Evolutionary conservation across 2,113 vertebrate genomes (phyloP), one percentile per base, ranked within the genome.

Genomic region (Miniopterus natalensis): DNA sequence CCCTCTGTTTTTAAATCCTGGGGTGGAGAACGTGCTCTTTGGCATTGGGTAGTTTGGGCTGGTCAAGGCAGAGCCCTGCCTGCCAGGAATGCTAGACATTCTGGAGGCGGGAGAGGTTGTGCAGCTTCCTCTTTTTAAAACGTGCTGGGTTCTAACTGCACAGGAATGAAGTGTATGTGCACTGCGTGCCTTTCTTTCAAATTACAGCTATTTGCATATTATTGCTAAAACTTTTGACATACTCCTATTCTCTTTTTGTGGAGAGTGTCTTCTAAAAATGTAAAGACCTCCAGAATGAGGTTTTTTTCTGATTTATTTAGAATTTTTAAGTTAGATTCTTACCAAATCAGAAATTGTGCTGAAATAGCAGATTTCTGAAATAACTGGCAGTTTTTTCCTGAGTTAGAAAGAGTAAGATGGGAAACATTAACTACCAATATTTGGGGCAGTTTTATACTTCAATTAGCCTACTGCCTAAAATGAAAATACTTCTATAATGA

Each of bases 61-160:
- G 92, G 51, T 80, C 70, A 89, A 73, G 94, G 70, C 85, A 65
- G 65, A 91, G 71, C 90, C 65, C 55, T 92, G 74, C 74, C 92
- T 70, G 96, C 92, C 81, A 77, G 97, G 96, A 97, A 97, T 95
- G 97, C 63, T 94, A 95, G 96, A 97, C 86, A 96, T 97, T 95
- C 78, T 92, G 85, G 90, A 92, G 96, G 96, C 73, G 86, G 93
- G 96, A 95, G 96, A 88, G 78, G 94, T 84, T 89, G 81, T 90
- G 86, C 94, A 94, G 96, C 96, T 97, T 97, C 95, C 90, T 88
- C 79, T 65, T 90, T 80, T 92, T 87, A 6, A 93, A 95, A 71
- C 86, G 18, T 89, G 75, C 90, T 94, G 75, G n/a, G 10, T 79
- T 68, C n/a, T 55, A 63, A 90, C 84, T 84, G 49, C 68, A 63